Conservation (phyloP, 2,113 vertebrate species). For the Cyanistes caeruleus region DNA sequence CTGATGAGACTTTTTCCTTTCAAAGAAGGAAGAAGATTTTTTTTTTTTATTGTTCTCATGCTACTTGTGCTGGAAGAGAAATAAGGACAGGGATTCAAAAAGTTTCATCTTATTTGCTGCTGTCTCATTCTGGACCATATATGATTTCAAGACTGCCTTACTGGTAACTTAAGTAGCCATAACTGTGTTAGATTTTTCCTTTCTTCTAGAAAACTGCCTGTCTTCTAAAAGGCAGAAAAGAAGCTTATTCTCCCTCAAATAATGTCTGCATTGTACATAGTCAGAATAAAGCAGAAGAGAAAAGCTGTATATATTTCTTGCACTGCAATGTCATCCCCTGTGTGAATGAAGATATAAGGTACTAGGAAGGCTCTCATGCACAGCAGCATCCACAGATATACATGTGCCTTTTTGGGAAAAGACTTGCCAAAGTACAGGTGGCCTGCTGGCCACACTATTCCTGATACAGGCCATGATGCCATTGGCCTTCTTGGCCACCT, state of each 20-base stretch:
- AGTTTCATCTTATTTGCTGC: neutral
- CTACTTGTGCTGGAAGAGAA: neutral
- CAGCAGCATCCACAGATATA: neutral
- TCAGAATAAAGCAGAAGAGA: neutral
- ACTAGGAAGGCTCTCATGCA: neutral
- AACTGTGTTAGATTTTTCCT: neutral
- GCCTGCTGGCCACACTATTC: neutral
- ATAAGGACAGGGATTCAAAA: neutral
- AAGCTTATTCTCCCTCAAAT: neutral
- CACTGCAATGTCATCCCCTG: neutral
- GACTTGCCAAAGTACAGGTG: neutral
- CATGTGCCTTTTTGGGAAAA: neutral
- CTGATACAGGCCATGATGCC: neutral
- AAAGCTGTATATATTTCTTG: neutral
- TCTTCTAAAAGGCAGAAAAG: neutral
- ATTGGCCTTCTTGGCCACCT: neutral
- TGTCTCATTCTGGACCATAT: neutral
- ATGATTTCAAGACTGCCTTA: neutral
- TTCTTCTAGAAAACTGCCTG: neutral
- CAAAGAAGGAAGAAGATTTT: neutral
- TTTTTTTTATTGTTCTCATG: neutral
- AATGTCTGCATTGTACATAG: neutral
- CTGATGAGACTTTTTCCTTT: neutral
- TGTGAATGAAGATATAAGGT: neutral
- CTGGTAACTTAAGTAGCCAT: neutral